Evolutionary conservation across 2,888 invertebrate genomes (phyloP), one percentile per base, ranked within the genome.

Genomic region (Auanema freiburgensis): DNA sequence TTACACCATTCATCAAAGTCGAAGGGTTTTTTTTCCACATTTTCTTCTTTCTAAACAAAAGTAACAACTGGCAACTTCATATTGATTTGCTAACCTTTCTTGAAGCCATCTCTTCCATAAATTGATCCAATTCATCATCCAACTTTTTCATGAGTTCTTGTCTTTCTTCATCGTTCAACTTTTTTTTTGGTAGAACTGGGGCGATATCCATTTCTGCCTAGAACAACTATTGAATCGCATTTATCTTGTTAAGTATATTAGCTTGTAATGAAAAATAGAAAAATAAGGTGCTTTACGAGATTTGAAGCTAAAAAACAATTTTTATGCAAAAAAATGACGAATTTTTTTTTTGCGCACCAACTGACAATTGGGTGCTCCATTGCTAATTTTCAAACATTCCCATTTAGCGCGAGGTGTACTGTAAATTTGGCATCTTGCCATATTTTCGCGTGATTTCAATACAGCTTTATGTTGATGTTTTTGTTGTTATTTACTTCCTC

Each of bases 1-100:
- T 73, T 74, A 53, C 78, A 74, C 77, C 78, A 81, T 57, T 80
- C 76, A 53, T 80, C 82, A 56, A 83, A 82, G 54, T 82, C 72
- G 66, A 82, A 82, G 23, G 74, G 70, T 50, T 81, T 79, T 44
- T 64, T 65, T 46, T 65, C 64, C 14, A 54, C 63, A 43, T 66
- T 53, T 44, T 69, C 64, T 12, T 66, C 62, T 5, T 59, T 52
- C 64, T 67, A 59, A 42, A 53, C 33, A 21, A 12, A 24, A 44
- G 43, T 23, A 11, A 16, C 56, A 14, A 43, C 25, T 33, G 50
- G 41, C 24, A 33, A 21, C 40, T 42, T 41, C 43, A 2, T 23
- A 46, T 65, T 11, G 5, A 49, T 21, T 18, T 42, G 51, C 25
- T 46, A 11, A 72, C 76, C 60, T 71, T 70, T 54, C 69, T 75